Conservation (phyloP, 2,888 invertebrate species). For the Lasius fuliginosus region DNA sequence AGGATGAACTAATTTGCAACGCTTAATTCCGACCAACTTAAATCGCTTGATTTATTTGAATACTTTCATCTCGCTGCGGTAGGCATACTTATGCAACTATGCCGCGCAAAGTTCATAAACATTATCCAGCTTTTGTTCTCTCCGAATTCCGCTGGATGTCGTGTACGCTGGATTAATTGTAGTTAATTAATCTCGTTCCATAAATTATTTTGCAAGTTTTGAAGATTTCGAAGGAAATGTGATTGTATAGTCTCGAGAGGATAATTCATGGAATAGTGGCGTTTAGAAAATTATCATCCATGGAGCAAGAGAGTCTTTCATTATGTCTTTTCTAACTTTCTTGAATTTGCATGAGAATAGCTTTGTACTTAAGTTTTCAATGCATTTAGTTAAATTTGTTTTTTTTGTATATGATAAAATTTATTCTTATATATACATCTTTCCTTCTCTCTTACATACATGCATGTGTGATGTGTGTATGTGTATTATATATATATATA, state of each 20-base stretch:
- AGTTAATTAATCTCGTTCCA: constrained; percentile 53
- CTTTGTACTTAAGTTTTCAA: background rate
- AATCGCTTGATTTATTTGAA: constrained; percentile 71
- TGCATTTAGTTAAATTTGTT: background rate
- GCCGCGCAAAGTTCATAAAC: constrained; percentile 68
- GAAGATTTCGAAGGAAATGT: background rate
- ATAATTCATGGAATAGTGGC: background rate
- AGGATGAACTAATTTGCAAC: constrained; percentile 23
- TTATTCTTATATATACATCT: background rate
- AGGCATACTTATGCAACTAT: constrained; percentile 79
- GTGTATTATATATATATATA: too few relatives aligned
- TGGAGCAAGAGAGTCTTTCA: background rate
- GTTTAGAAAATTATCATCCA: background rate
- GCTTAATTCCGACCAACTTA: constrained; percentile 73
- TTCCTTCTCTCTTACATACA: too few relatives aligned
- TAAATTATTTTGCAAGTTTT: constrained; percentile 15
- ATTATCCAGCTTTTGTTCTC: constrained; percentile 53
- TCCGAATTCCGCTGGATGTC: constrained; percentile 58
- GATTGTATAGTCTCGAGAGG: background rate
- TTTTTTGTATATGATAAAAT: background rate
- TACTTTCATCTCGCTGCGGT: constrained; percentile 53
- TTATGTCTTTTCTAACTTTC: background rate
- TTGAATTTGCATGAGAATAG: background rate
- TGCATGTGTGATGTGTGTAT: background rate
- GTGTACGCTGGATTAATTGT: constrained; percentile 49